phyloP scores from a whole-genome alignment of 1,140 invertebrate genomes.

The Copidosoma floridanum region DNA sequence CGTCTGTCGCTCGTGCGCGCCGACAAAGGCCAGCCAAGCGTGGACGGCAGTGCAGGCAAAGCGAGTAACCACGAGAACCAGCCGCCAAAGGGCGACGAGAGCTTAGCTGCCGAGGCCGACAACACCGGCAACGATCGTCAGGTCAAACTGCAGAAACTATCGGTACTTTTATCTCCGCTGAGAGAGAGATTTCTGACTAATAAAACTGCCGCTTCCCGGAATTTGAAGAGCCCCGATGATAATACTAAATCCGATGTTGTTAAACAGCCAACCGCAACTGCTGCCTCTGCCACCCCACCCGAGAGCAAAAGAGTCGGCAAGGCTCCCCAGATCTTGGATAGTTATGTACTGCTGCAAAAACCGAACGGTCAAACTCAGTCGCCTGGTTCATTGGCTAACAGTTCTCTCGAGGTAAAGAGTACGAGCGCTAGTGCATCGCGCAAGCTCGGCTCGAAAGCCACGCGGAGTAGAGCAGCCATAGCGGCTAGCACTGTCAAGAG shows the following conservation, averaged over 20 bases:
- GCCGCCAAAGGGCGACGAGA: no score
- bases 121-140: background rate
- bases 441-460: no score
- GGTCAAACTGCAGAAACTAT: conserved; percentile 6
- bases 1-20: background rate
- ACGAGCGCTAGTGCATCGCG: no score
- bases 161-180: conserved; percentile 20
- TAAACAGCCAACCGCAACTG: background rate
- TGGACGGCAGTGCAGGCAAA: background rate
- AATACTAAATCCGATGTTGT: conserved; percentile 1
- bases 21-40: background rate
- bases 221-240: background rate
- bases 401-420: no score
- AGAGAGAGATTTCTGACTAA: background rate
- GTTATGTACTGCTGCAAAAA: background rate
- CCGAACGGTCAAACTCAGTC: background rate
- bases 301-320: background rate
- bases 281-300: no score
- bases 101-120: no score
- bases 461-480: no score
- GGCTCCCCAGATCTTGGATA: background rate
- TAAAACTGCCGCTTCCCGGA: no score
- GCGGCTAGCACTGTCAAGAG: no score
- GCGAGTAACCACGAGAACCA: background rate
- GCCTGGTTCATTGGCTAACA: background rate